phyloP scores from a whole-genome alignment of 2,797 vertebrate genomes.

The Phalanger gymnotis region DNA sequence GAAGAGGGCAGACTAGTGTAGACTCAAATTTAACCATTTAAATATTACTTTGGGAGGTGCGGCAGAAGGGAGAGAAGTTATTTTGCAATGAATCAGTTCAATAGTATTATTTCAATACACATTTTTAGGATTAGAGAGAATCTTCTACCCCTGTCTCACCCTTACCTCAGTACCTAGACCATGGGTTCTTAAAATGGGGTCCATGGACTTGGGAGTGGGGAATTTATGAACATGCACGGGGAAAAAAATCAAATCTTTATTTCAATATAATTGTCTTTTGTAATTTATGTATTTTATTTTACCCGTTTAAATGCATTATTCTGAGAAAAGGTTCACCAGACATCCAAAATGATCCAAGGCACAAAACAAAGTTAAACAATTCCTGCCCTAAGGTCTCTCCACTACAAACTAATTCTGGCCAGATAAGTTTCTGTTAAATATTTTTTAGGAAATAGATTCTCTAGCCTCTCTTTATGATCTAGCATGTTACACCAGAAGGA shows the following conservation, averaged over 20 bases:
- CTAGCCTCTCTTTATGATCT: not conserved
- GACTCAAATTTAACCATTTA: slow-evolving; percentile 65
- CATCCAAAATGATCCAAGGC: not conserved
- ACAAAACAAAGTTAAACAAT: not conserved
- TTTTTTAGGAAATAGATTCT: slow-evolving; percentile 35
- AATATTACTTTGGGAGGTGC: not conserved
- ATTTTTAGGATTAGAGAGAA: not conserved
- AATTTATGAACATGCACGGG: not conserved
- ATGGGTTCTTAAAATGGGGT: not conserved
- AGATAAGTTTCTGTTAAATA: not conserved
- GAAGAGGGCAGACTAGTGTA: slow-evolving; percentile 51
- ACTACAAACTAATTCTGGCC: not conserved
- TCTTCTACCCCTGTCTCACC: not conserved
- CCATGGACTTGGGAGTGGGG: not conserved
- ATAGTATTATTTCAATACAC: not conserved
- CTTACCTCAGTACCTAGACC: not conserved
- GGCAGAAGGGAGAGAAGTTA: not conserved
- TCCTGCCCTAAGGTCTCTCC: not conserved
- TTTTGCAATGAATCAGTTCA: not conserved
- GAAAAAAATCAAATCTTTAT: not conserved
- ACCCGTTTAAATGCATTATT: not conserved
- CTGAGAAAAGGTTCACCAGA: not conserved
- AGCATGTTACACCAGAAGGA: not conserved
- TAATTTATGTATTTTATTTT: not conserved
- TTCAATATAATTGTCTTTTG: not conserved